A percentile compares a stretch with the other conserved stretches of the same genome.
Conservation (phyloP, 2,888 invertebrate species). For the Halictus quadricinctus region DNA sequence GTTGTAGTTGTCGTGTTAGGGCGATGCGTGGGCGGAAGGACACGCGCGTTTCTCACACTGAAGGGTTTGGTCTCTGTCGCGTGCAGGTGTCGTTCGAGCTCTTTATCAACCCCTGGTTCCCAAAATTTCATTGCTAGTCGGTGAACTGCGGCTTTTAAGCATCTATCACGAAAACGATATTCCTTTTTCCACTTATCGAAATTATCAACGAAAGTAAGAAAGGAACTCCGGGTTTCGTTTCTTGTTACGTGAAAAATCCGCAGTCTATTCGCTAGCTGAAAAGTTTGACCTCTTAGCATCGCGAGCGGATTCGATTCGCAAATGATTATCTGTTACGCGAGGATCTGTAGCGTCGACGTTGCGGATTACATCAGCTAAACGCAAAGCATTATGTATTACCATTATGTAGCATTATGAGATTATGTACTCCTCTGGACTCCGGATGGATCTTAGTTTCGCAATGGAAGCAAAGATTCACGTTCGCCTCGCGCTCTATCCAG, state of each 20-base stretch:
- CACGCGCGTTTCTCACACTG: slow-evolving; percentile 37
- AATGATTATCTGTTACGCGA: not conserved
- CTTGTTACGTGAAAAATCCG: not conserved
- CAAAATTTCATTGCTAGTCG: not conserved
- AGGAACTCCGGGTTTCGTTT: not conserved
- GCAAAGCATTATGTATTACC: not conserved
- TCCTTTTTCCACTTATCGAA: too few species aligned
- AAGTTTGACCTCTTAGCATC: not conserved
- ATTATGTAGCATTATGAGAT: too few species aligned
- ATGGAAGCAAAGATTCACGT: not conserved
- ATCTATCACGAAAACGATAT: not conserved
- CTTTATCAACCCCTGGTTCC: not conserved
- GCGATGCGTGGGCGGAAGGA: slow-evolving; percentile 46
- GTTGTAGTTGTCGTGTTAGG: slow-evolving; percentile 42
- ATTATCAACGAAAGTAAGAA: not conserved
- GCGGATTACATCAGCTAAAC: not conserved
- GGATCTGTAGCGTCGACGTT: not conserved
- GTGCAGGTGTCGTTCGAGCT: slow-evolving; percentile 5
- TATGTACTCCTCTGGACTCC: not conserved
- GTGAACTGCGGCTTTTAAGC: not conserved
- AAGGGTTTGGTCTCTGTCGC: slow-evolving; percentile 19
- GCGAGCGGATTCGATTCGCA: not conserved
- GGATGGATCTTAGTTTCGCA: not conserved
- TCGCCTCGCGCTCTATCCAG: not conserved
- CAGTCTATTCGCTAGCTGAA: not conserved